Evolutionary conservation across 1,140 invertebrate species (phyloP).

Genomic region (Diachasma alloeum): DNA sequence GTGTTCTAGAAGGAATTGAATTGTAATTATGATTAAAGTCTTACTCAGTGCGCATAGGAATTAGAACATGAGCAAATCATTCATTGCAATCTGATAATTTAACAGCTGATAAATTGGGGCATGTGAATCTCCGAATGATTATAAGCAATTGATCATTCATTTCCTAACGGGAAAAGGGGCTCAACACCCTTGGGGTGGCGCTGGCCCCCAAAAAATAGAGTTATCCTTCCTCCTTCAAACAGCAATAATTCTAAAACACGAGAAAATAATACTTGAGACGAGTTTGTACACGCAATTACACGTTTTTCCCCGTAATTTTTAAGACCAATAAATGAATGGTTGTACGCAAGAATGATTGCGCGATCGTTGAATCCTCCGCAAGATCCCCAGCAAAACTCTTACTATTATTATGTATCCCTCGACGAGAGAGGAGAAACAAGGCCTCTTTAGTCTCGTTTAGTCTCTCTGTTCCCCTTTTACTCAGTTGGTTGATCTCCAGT

Average conservation of each 20-base stretch:
- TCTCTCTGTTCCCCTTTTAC: neutral
- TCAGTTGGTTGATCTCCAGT: constrained; percentile 3
- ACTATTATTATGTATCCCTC: constrained; percentile 3
- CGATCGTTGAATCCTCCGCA: constrained; percentile 1
- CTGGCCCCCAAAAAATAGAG: too few species aligned
- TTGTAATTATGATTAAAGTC: too few species aligned
- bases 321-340: neutral
- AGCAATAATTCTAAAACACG: constrained; percentile 6
- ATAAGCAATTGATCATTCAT: too few species aligned
- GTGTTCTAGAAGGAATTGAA: too few species aligned
- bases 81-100: too few species aligned
- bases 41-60: too few species aligned
- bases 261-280: neutral
- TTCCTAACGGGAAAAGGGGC: too few species aligned
- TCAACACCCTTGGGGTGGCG: too few species aligned
- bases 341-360: constrained; percentile 9
- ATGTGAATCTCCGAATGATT: too few species aligned
- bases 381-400: neutral
- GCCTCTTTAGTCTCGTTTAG: neutral
- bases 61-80: too few species aligned
- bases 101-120: too few species aligned
- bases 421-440: neutral
- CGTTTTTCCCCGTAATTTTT: neutral
- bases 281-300: neutral
- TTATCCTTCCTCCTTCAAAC: neutral